Base-by-base conservation (phyloP, 2,888 invertebrate genomes). In the Zaprionus lineosus region DNA sequence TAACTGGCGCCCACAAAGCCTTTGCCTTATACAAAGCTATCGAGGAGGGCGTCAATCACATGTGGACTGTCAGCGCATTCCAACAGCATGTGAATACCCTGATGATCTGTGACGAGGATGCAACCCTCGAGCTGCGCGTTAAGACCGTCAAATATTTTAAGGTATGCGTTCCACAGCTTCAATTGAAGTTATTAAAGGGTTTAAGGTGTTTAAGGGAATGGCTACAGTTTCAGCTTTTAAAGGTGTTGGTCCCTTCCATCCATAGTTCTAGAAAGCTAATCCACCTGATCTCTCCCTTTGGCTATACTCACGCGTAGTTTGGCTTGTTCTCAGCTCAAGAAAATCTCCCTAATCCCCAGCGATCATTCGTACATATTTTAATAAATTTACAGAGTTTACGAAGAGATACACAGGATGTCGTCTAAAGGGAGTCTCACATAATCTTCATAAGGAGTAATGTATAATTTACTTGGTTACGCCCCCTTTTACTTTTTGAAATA, bases 21-120 rank as follows among this genome's bases (percentile, higher is more conserved):
- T 95, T 98, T 88, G 99, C 99, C 48, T 92, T 99, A 63, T 96
- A 98, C 88, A 98, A 98, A 91, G 98, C 99, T 6, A 96, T 99
- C 84, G 99, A 99, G 91, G 97, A 98, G 90, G 99, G 99, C 51
- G 94, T 99, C 7, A 98, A 97, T 91, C 99, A 99, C 91, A 99
- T 99, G 99, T 99, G 99, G 98, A 99, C 99, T 0, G 98, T 99
- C 31, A 98, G 98, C 34, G 98, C 98, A 43, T 98, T 99, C 92
- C 99, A 98, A 90, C 97, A 97, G 90, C 99, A 99, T 91, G 94
- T 95, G 39, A 94, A 94, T 86, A 95, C 98, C 18, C 92, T 98
- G 56, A 97, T 99, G 92, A 93, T 99, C 64, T 98, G 98, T 90
- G 99, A 99, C 90, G 99, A 99, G 91, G 97, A 96, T 91, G 98